A percentile compares a stretch with the other conserved stretches of the same genome.
Conservation (phyloP, 2,888 invertebrate genomes). For the Andrena marginata region DNA sequence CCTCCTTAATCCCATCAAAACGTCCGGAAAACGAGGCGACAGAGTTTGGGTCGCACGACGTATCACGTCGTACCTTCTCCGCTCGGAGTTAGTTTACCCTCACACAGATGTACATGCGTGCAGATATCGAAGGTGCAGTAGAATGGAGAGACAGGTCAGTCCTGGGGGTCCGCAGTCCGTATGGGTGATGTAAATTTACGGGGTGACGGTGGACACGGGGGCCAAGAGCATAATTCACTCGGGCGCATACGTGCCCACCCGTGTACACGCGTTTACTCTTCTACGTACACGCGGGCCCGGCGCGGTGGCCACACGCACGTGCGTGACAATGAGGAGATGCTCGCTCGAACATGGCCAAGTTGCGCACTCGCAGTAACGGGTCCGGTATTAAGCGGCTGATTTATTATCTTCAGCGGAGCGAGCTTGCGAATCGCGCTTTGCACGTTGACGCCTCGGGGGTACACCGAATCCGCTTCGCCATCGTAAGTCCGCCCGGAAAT, state of each 20-base stretch:
- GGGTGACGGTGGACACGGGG: slow-evolving; percentile 77
- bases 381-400: slow-evolving; percentile 65
- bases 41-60: too few species aligned
- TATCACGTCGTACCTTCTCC: too few species aligned
- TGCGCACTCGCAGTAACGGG: slow-evolving; percentile 23
- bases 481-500: neutral
- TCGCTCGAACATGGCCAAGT: slow-evolving; percentile 28
- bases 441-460: slow-evolving; percentile 44
- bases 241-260: slow-evolving; percentile 55
- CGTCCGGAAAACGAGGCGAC: too few species aligned
- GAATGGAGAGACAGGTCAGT: neutral
- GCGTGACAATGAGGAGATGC: slow-evolving; percentile 36
- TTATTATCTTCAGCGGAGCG: slow-evolving; percentile 59
- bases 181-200: slow-evolving; percentile 78
- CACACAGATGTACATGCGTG: slow-evolving; percentile 2
- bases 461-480: neutral
- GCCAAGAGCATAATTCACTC: slow-evolving; percentile 78
- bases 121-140: slow-evolving; percentile 10
- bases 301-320: slow-evolving; percentile 25
- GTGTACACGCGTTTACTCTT: slow-evolving; percentile 65
- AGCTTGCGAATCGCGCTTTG: slow-evolving; percentile 60
- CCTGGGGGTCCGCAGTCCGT: slow-evolving; percentile 33
- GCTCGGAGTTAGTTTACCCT: neutral
- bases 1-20: too few species aligned
- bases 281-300: slow-evolving; percentile 26